Base-by-base conservation (phyloP, 2,888 invertebrate species). In the Himalopsyche anomala region DNA sequence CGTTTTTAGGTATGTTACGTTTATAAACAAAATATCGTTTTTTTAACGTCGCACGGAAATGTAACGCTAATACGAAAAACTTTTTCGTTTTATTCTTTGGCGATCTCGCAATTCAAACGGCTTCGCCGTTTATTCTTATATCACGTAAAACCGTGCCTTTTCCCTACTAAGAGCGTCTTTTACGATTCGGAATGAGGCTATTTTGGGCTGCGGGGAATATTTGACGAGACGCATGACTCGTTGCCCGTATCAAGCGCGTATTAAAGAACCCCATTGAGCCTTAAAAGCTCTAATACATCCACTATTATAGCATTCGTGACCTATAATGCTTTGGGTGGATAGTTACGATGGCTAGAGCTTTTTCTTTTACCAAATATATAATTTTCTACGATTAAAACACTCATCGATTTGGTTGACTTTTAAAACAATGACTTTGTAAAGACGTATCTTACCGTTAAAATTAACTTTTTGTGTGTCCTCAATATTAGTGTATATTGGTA, bases 131-230 rank as follows among this genome's bases (percentile, higher is more conserved):
- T 74, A 28, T 74, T 74, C 74, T 74, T 74, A 74, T 74, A 74
- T 11, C 74, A 74, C 74, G 74, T 74, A 74, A 74, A 74, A 74
- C 74, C 74, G 28, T 12, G 28, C 74, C 38, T 38, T 74, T 74
- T 36, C 38, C 74, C 15, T 36, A 12, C 74, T 74, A 74, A 74
- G 36, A 74, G 74, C 74, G 74, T 74, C 74, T 74, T 62, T 74
- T 74, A 74, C 74, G 74, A 36, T 74, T 74, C 74, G 74, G 12
- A 74, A 74, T 74, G 74, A 74, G 74, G 74, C 74, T 74, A 38
- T 74, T 74, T 74, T 74, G 36, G 74, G 74, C 74, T 74, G 74
- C 74, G 74, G 74, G 74, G 74, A 74, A 74, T 74, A 74, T 74
- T 74, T 74, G 74, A 74, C 74, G 74, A 74, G 74, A 74, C 9